Conservation (phyloP, 2,113 vertebrate genomes). For the Podarcis cretensis region DNA sequence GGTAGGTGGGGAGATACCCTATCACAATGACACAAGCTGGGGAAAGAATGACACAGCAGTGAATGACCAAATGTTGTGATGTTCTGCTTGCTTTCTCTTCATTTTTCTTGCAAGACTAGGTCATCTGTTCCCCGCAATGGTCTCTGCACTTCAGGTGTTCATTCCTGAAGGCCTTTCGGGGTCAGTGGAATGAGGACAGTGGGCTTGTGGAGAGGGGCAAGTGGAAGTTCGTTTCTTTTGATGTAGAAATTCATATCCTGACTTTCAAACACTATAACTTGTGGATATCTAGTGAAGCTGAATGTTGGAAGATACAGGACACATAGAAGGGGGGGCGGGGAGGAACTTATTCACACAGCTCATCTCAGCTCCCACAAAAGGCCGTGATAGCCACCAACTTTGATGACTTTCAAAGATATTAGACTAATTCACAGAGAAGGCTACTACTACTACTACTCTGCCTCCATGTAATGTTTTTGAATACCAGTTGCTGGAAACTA, state of each 20-base stretch:
- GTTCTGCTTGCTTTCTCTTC: not conserved
- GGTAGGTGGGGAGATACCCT: not conserved
- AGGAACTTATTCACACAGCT: too few relatives aligned
- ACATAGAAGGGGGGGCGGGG: too few relatives aligned
- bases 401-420: too few relatives aligned
- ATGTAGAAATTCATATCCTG: not conserved
- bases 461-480: too few relatives aligned
- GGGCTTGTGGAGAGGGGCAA: not conserved
- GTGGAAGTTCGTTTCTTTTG: not conserved
- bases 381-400: too few relatives aligned
- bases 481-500: too few relatives aligned
- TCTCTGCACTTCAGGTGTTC: not conserved
- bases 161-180: not conserved
- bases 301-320: too few relatives aligned
- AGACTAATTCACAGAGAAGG: too few relatives aligned
- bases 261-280: not conserved
- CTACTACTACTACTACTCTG: too few relatives aligned
- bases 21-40: not conserved
- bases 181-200: not conserved
- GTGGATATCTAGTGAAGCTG: too few relatives aligned
- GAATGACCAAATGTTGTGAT: not conserved
- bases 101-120: not conserved
- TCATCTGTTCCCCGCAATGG: too few relatives aligned
- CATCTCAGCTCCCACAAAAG: too few relatives aligned
- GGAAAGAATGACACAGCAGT: not conserved